Base-by-base conservation (phyloP, 2,113 vertebrate species). In the Tachysurus vachellii region DNA sequence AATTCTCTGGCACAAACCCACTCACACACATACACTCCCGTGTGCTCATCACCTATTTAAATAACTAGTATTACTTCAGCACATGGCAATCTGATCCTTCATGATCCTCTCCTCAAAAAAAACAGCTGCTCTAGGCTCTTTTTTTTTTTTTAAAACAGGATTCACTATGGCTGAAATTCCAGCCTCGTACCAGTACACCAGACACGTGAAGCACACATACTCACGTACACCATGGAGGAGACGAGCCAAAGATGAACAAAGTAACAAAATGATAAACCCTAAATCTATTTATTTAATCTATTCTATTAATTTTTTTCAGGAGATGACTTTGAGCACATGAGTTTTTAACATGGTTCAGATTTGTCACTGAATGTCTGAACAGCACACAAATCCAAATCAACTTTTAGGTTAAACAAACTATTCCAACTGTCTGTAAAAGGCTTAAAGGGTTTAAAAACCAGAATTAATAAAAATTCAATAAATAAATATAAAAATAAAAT, bases 1-100 rank as follows among this genome's bases (percentile, higher is more conserved):
- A 79, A 79, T 77, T 50, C 59, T 77, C 42, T 79, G 42, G 21
- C 71, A 44, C 21, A 85, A 68, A 57, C 66, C 19, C 68, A 59
- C 57, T 44, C 42, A 26, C 28, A 47, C 75, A 54, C 85, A 68
- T 70, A 75, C 11, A 76, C 31, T 53, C 50, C 19, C 21, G 31
- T 56, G 31, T 26, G 54, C 76, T 80, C 62, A 68, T 80, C 76
- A 70, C 85, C 85, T 86, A 86, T 80, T 86, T 80, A 80, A 80
- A 80, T 70, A 86, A 86, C 85, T 70, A 44, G 76, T 70, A 80
- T 59, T 86, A 61, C 76, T 80, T 44, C 76, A 86, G 76, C 19
- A 16, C 56, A 68, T 26, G 4, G 85, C 77, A 80, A 70, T 79
- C 28, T 36, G 85, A 86, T 80, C 85, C 85, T 57, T 70, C 76